A percentile compares a stretch with the other conserved stretches of the same genome.
These are phyloP conservation scores for Acromyrmex echinatior DNA, from an alignment of 1,140 invertebrate species.

Conservation along the genomic window DNA sequence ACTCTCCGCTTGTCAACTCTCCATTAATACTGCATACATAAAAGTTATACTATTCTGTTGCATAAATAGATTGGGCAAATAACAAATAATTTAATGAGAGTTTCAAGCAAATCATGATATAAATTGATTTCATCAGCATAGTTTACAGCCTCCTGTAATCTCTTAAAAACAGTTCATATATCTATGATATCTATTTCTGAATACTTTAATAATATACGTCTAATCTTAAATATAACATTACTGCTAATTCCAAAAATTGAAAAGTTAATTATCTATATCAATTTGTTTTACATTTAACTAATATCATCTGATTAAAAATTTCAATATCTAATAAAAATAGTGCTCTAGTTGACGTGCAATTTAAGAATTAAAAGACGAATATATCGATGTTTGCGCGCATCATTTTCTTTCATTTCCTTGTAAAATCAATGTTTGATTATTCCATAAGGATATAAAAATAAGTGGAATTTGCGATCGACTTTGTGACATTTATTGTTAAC, in stretches of 20 bases:
- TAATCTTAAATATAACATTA: neutral
- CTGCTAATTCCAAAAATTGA: conserved; percentile 4
- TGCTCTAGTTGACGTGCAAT: neutral
- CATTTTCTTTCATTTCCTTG: neutral
- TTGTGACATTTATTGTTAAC: neutral
- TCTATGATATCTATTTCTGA: too few relatives aligned
- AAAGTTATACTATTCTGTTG: conserved; percentile 16
- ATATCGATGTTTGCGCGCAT: neutral
- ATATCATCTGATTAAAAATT: neutral
- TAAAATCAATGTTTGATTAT: neutral
- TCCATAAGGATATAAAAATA: neutral
- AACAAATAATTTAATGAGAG: conserved; percentile 13
- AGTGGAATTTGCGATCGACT: neutral
- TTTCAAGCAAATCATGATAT: neutral
- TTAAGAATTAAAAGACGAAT: neutral
- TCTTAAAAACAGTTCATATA: conserved; percentile 1
- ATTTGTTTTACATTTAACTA: conserved; percentile 35
- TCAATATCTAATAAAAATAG: conserved; percentile 11
- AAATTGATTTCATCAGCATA: conserved; percentile 38
- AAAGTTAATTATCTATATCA: neutral
- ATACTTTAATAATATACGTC: neutral
- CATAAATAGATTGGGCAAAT: neutral
- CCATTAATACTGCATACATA: conserved; percentile 8
- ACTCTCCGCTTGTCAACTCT: neutral
- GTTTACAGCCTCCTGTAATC: neutral